phyloP scores from a whole-genome alignment of 2,797 vertebrate genomes.

The Agapornis canus region DNA sequence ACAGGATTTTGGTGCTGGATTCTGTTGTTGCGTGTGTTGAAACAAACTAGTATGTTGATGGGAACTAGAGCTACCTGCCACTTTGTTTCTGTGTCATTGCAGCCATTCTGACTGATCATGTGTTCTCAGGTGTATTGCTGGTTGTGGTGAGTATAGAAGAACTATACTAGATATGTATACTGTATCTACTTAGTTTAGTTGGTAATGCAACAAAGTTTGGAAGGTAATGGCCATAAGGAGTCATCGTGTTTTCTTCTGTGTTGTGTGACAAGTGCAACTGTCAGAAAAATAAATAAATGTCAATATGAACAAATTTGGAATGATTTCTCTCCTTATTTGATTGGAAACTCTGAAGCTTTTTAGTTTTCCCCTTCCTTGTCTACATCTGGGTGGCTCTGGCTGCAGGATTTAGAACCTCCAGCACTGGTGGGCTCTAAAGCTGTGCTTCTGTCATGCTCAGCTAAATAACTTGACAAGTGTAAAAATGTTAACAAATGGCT shows the following conservation, averaged over 20 bases:
- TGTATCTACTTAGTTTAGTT: background rate
- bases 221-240: background rate
- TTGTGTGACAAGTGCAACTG: background rate
- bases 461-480: slow-evolving; percentile 63
- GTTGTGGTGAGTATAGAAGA: background rate
- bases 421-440: background rate
- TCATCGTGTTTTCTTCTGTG: background rate
- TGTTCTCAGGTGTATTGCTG: background rate
- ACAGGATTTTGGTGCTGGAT: background rate
- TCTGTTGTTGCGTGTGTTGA: background rate
- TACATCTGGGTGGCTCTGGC: background rate
- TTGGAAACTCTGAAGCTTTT: background rate
- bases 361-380: background rate
- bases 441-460: background rate
- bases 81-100: background rate
- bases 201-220: background rate
- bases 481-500: slow-evolving; percentile 71
- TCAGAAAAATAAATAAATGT: background rate
- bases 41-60: background rate
- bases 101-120: background rate
- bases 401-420: background rate
- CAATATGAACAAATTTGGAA: background rate
- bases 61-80: background rate
- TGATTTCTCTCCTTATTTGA: background rate
- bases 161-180: background rate